Evolutionary conservation across 2,888 invertebrate species (phyloP), one percentile per base, ranked within the genome.

Genomic region (Lingula anatina): DNA sequence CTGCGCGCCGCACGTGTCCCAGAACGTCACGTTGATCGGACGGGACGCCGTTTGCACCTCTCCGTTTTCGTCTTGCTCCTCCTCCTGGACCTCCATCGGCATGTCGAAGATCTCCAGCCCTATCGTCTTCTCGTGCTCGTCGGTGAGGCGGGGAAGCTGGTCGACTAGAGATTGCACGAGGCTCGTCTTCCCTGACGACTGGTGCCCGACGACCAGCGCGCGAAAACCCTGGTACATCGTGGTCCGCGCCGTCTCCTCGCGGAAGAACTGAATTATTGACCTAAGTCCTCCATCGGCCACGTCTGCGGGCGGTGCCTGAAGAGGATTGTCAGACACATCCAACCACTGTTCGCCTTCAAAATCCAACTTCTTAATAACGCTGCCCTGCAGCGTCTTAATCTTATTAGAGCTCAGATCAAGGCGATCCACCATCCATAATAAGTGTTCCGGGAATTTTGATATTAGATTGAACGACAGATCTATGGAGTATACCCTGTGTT

Each of bases 381-480:
- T 62, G 49, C 64, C 65, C 26, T 66, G 60, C 18, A 73, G 56
- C 18, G 54, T 49, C 49, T 59, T 62, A 21, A 75, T 70, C 25
- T 62, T 54, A 52, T 75, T 74, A 31, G 59, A 49, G 26, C 65
- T 62, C 15, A 75, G 46, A 52, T 75, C 74, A 23, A 73, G 55
- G 36, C 65, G 65, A 48, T 64, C 58, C 5, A 65, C 57, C 53
- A 75, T 61, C n/a, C 59, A 54, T 31, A 75, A 53, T 28, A 75
- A 57, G 50, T 70, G 68, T n/a, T 69, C 74, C 1, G 75, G 75
- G 47, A 75, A 73, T 42, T 66, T 66, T 43, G 57, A 59, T 26
- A 75, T 59, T 7, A 57, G 51, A 55, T 75, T 75, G 20, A 65
- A 64, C 2, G 74, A 72, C 4, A 75, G 60, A 54, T 75, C 74